These are phyloP conservation scores for Tympanuchus pallidicinctus DNA, from an alignment of 2,113 vertebrate genomes.

Conservation along the genomic window DNA sequence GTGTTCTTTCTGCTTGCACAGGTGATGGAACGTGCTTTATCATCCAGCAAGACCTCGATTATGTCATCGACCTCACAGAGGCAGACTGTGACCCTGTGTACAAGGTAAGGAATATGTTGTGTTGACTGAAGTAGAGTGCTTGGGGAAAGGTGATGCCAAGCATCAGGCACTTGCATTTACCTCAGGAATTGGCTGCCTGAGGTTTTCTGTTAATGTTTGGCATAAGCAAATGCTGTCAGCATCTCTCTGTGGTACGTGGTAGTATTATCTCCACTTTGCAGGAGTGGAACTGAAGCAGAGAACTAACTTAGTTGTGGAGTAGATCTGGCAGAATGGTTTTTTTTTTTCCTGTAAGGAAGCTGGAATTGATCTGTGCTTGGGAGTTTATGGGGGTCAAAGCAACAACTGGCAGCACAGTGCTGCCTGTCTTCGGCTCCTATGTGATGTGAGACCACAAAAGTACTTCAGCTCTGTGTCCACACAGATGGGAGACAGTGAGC, in stretches of 20 bases:
- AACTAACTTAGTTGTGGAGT: neutral
- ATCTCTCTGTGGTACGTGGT: rapidly evolving
- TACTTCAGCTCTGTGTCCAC: neutral
- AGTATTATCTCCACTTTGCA: neutral
- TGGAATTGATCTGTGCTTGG: neutral
- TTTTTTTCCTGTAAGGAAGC: neutral
- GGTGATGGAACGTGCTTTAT: slow-evolving; percentile 83
- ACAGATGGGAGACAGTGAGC: too few species aligned
- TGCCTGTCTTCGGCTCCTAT: neutral
- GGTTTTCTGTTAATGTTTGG: neutral
- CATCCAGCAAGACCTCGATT: slow-evolving; percentile 81
- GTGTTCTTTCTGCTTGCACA: neutral
- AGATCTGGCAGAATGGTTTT: neutral
- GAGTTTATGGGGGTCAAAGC: neutral
- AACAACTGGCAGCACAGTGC: rapidly evolving
- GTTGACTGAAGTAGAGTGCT: rapidly evolving
- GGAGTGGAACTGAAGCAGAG: neutral
- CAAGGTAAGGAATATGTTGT: slow-evolving; percentile 21
- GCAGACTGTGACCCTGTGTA: slow-evolving; percentile 82
- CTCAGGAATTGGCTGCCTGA: neutral
- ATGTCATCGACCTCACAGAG: slow-evolving; percentile 77
- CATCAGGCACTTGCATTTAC: neutral
- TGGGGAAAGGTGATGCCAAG: neutral
- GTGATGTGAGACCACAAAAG: neutral
- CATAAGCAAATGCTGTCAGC: neutral